These are phyloP conservation scores for Oophaga sylvatica DNA, from an alignment of 2,797 vertebrate genomes.

Conservation along the genomic window DNA sequence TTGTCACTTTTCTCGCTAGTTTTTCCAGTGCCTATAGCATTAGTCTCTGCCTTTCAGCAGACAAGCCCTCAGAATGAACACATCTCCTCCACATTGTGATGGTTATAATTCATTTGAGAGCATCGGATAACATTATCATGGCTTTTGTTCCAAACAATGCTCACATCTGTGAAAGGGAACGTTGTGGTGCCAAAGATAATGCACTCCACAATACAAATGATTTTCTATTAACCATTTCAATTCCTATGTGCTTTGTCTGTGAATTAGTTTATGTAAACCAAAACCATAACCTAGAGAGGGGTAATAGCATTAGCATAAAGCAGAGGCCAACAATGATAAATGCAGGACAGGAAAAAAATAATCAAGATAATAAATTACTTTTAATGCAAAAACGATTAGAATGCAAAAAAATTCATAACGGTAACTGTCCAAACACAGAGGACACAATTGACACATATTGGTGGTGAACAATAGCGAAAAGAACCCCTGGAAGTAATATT, in stretches of 20 bases:
- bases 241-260: background rate
- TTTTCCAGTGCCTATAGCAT: conserved; percentile 62
- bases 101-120: conserved; percentile 14
- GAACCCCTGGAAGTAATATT: too few relatives aligned
- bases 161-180: conserved; percentile 42
- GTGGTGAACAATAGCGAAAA: too few relatives aligned
- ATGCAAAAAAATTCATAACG: too few relatives aligned
- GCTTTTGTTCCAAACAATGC: conserved; percentile 40
- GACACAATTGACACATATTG: too few relatives aligned
- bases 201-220: background rate
- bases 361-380: too few relatives aligned
- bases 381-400: too few relatives aligned
- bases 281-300: too few relatives aligned
- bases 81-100: conserved; percentile 57
- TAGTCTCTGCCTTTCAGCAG: conserved; percentile 49
- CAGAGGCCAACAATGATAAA: too few relatives aligned
- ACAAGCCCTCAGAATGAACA: conserved; percentile 58
- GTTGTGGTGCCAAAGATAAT: conserved; percentile 39
- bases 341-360: too few relatives aligned
- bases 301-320: too few relatives aligned
- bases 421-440: too few relatives aligned
- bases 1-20: conserved; percentile 59
- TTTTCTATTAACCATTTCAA: conserved; percentile 38
- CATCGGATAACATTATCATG: background rate
- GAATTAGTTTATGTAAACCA: background rate